A percentile compares a stretch with the other conserved stretches of the same genome.
Conservation (phyloP, 2,113 vertebrate genomes). For the Austrofundulus limnaeus region DNA sequence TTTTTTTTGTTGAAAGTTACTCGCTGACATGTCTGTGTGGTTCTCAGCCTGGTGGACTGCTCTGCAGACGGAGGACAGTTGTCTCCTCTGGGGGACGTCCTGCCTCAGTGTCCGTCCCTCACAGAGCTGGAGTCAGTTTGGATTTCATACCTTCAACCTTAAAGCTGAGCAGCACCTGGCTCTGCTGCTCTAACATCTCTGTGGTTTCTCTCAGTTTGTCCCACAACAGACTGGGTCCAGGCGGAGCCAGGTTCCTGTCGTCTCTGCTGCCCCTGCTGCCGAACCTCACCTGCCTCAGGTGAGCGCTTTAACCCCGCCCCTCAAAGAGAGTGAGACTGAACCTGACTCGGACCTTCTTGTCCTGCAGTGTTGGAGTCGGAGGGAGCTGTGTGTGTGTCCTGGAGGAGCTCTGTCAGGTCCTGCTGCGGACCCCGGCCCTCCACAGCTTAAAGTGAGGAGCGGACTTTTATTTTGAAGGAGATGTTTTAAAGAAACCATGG, state of each 20-base stretch:
- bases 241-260: slow-evolving; percentile 61
- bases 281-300: slow-evolving; percentile 73
- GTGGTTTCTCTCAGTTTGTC: slow-evolving; percentile 73
- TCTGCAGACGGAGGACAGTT: slow-evolving; percentile 51
- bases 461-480: too few species aligned
- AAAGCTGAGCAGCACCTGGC: too few species aligned
- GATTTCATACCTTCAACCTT: too few species aligned
- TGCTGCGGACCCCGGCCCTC: slow-evolving; percentile 69
- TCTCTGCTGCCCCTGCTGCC: slow-evolving; percentile 58
- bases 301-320: background rate
- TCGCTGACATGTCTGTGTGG: too few species aligned
- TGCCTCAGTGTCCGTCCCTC: slow-evolving; percentile 70
- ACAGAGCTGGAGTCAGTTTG: slow-evolving; percentile 82
- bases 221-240: slow-evolving; percentile 61
- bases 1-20: too few species aligned
- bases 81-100: slow-evolving; percentile 37
- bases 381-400: slow-evolving; percentile 35
- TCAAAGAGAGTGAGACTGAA: too few species aligned
- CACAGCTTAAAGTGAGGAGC: slow-evolving; percentile 85
- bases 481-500: too few species aligned
- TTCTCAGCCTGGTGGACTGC: slow-evolving; percentile 73
- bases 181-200: too few species aligned
- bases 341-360: too few species aligned
- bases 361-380: slow-evolving; percentile 62
- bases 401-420: slow-evolving; percentile 53